These are phyloP conservation scores for Calypte anna DNA, from an alignment of 2,113 vertebrate species.

Conservation along the genomic window DNA sequence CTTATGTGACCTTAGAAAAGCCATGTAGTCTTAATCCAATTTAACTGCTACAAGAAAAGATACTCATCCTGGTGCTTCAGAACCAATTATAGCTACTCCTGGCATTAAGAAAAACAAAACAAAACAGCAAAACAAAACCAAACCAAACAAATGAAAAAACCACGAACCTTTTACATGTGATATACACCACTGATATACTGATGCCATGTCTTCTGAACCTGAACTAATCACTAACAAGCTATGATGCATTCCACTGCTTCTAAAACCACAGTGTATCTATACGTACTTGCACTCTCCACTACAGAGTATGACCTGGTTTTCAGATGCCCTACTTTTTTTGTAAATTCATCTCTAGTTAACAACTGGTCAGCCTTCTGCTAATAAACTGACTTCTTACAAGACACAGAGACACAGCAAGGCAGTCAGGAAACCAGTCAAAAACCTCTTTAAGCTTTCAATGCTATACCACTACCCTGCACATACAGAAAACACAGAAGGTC, in stretches of 20 bases:
- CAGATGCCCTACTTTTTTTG: slow-evolving; percentile 40
- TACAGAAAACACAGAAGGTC: background rate
- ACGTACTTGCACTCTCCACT: background rate
- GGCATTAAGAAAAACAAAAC: background rate
- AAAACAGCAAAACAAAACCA: no score
- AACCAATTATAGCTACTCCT: background rate
- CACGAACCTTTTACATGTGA: background rate
- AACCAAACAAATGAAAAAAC: no score
- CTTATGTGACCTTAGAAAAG: background rate
- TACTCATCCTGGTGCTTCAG: background rate
- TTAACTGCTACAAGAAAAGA: background rate
- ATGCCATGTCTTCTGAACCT: background rate
- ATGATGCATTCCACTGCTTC: background rate
- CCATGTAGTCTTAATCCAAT: background rate
- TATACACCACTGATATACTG: background rate
- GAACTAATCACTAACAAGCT: slow-evolving; percentile 13
- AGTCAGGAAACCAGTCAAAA: background rate
- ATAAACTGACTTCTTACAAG: background rate
- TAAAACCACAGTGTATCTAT: background rate
- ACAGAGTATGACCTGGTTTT: slow-evolving; percentile 47
- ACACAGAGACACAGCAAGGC: background rate
- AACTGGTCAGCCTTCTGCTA: background rate
- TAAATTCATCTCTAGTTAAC: background rate
- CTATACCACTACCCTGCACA: background rate
- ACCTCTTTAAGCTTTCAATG: background rate